Percentiles rank a stretch among this genome's conserved stretches.
Conservation (phyloP, 2,888 invertebrate species). For the Antheraea assamensis region DNA sequence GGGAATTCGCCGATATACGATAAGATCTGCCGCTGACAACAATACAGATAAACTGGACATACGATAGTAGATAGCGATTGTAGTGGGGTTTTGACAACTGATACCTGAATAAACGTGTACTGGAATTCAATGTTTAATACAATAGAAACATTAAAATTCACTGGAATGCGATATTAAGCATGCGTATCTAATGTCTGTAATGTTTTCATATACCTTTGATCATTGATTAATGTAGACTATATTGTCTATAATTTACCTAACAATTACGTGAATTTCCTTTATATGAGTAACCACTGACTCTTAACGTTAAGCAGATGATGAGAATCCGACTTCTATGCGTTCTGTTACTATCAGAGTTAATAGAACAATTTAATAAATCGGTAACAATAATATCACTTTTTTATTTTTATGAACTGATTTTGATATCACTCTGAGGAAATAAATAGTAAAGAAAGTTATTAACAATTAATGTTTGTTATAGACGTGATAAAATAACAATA, state of each 20-base stretch:
- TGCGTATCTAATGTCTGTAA: not conserved
- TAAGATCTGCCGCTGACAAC: conserved; percentile 65
- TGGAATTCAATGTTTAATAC: conserved; percentile 1
- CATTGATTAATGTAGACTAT: not conserved
- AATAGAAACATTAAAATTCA: not conserved
- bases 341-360: not conserved
- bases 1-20: conserved; percentile 43
- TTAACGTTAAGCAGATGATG: not conserved
- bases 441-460: not conserved
- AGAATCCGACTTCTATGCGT: not conserved
- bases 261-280: not conserved
- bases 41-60: conserved; percentile 45
- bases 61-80: conserved; percentile 36
- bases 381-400: no score
- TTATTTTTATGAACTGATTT: not conserved
- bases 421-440: no score
- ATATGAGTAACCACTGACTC: not conserved
- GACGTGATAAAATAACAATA: no score
- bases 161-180: not conserved
- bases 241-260: not conserved
- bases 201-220: not conserved
- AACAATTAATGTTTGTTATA: not conserved
- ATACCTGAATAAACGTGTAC: conserved; percentile 20
- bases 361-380: not conserved
- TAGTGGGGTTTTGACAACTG: conserved; percentile 34